phyloP scores from a whole-genome alignment of 2,113 vertebrate genomes.

The Arenaria interpres region DNA sequence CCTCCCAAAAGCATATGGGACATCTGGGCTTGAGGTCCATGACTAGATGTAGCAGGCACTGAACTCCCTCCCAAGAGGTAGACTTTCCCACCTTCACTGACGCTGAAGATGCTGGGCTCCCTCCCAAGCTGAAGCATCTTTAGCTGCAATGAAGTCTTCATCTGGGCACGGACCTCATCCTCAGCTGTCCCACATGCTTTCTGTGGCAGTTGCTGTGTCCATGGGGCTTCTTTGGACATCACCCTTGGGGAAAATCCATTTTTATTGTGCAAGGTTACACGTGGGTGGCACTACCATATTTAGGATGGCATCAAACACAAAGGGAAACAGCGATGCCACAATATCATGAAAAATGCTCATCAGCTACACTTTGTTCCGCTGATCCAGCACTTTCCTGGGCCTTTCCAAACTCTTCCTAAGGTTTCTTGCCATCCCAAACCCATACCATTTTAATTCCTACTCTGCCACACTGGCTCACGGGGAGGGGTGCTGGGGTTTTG shows the following conservation, averaged over 20 bases:
- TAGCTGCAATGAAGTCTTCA: too few relatives aligned
- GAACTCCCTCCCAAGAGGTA: not conserved
- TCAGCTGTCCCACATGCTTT: not conserved
- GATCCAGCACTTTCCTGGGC: not conserved
- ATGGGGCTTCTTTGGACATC: not conserved
- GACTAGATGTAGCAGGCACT: fast-evolving
- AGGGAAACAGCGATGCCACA: fast-evolving
- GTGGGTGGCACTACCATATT: not conserved
- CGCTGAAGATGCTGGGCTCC: not conserved
- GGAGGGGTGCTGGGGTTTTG: fast-evolving
- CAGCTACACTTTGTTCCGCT: not conserved
- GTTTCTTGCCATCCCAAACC: fast-evolving
- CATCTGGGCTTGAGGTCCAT: not conserved
- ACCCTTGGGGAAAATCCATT: not conserved
- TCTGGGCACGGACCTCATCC: fast-evolving
- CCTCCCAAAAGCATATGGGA: not conserved
- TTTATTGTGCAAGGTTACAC: not conserved
- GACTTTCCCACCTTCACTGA: too few relatives aligned
- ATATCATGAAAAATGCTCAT: not conserved
- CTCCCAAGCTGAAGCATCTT: too few relatives aligned
- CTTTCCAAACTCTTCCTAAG: not conserved
- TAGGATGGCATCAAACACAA: not conserved
- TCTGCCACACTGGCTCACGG: not conserved
- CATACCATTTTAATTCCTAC: fast-evolving
- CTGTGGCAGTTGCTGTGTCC: not conserved